Evolutionary conservation across 2,113 vertebrate species (phyloP).

Genomic region (Pteruthius melanotis): DNA sequence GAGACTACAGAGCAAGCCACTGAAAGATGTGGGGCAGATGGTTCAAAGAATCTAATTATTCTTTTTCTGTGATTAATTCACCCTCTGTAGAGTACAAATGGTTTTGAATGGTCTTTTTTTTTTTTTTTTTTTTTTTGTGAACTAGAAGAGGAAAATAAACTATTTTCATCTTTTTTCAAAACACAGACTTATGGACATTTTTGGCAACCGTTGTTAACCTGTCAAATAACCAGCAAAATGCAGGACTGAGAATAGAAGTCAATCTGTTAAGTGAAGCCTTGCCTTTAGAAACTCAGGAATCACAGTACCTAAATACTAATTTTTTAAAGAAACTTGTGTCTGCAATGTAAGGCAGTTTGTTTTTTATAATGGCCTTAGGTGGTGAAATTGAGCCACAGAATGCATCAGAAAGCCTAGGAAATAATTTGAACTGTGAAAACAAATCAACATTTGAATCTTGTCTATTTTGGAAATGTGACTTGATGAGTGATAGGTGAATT

Average conservation of each 20-base stretch:
- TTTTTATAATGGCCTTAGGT: neutral
- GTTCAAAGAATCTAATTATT: neutral
- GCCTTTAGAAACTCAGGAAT: neutral
- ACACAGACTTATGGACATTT: slow-evolving; percentile 41
- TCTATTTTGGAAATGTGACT: neutral
- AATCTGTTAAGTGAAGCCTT: slow-evolving; percentile 34
- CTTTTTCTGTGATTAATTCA: neutral
- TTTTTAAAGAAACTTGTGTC: neutral
- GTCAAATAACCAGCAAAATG: slow-evolving; percentile 41
- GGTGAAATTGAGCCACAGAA: neutral
- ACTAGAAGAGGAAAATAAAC: neutral
- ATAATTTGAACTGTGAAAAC: neutral
- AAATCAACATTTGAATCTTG: neutral
- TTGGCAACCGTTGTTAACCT: slow-evolving; percentile 43
- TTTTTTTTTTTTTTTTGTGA: slow-evolving; percentile 50
- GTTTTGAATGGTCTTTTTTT: slow-evolving; percentile 34
- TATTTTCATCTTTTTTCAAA: slow-evolving; percentile 60
- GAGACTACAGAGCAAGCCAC: neutral
- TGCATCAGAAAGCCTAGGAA: neutral
- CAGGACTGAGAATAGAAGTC: neutral
- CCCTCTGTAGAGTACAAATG: neutral
- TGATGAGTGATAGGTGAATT: neutral
- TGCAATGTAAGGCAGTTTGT: neutral
- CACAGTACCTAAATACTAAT: neutral
- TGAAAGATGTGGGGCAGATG: neutral